A percentile compares a stretch with the other conserved stretches of the same genome.
Conservation (phyloP, 2,888 invertebrate genomes). For the Zelleria hepariella region DNA sequence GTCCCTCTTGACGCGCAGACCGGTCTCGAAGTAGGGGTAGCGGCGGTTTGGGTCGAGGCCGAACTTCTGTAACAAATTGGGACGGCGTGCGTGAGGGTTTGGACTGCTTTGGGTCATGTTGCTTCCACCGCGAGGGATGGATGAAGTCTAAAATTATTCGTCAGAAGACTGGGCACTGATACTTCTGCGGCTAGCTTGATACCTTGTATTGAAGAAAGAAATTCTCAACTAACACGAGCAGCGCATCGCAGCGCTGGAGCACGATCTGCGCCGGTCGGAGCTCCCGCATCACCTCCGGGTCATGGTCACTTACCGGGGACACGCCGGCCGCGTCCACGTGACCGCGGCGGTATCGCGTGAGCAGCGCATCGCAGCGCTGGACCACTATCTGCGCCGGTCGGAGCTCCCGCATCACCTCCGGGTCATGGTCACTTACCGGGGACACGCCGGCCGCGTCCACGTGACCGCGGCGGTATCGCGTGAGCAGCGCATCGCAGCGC, state of each 20-base stretch:
- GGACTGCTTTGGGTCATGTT: background rate
- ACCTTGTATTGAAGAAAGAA: background rate
- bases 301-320: constrained; percentile 2
- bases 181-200: background rate
- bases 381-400: constrained; percentile 19
- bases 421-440: constrained; percentile 3
- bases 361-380: constrained; percentile 20
- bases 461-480: constrained; percentile 3
- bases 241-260: constrained; percentile 24
- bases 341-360: background rate
- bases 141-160: background rate
- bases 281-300: background rate
- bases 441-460: constrained; percentile 9
- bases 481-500: constrained; percentile 41
- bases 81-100: background rate
- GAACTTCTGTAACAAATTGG: constrained; percentile 32
- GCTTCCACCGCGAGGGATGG: background rate
- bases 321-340: constrained; percentile 10
- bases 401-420: background rate
- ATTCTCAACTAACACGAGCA: background rate
- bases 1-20: constrained; percentile 27
- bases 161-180: background rate
- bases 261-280: constrained; percentile 14
- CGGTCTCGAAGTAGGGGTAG: constrained; percentile 36
- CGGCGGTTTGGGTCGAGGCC: constrained; percentile 34